Percentiles rank a stretch among this genome's conserved stretches.
Evolutionary conservation across 2,888 invertebrate species (phyloP).

Genomic region (Tachina fera): DNA sequence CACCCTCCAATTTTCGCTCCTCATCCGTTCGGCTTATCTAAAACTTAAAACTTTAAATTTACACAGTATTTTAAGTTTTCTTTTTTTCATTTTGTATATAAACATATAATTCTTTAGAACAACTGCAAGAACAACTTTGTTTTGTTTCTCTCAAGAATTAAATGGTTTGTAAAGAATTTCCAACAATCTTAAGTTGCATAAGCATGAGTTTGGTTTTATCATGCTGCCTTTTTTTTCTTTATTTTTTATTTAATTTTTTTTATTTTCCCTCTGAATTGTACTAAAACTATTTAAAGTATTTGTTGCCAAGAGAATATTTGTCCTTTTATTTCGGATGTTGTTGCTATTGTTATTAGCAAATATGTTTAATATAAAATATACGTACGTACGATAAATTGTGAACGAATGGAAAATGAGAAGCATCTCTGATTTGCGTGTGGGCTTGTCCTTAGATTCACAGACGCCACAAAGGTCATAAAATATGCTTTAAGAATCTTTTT

Average conservation of each 20-base stretch:
- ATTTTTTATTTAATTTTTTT: not conserved
- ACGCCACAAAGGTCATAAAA: conserved; percentile 71
- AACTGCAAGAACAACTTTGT: conserved; percentile 48
- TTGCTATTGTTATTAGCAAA: conserved; percentile 56
- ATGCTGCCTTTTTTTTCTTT: not conserved
- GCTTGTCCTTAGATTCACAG: conserved; percentile 67
- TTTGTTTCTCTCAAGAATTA: conserved; percentile 58
- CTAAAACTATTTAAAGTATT: conserved; percentile 64
- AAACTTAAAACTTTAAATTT: conserved; percentile 42
- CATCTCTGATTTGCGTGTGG: conserved; percentile 64
- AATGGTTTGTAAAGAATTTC: conserved; percentile 66
- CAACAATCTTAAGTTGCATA: conserved; percentile 39
- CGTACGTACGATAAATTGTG: conserved; percentile 35
- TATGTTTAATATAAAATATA: conserved; percentile 61
- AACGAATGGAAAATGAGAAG: conserved; percentile 37
- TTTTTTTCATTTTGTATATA: not conserved
- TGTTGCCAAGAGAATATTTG: conserved; percentile 66
- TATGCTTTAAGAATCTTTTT: conserved; percentile 56
- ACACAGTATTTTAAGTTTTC: not conserved
- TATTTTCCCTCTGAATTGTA: conserved; percentile 20
- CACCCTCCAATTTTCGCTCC: not conserved
- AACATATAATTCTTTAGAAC: not conserved
- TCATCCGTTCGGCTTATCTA: conserved; percentile 14
- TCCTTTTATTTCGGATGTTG: conserved; percentile 23
- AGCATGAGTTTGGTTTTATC: conserved; percentile 17